Evolutionary conservation across 2,888 invertebrate genomes (phyloP).

Genomic region (Heliconius charithonia): DNA sequence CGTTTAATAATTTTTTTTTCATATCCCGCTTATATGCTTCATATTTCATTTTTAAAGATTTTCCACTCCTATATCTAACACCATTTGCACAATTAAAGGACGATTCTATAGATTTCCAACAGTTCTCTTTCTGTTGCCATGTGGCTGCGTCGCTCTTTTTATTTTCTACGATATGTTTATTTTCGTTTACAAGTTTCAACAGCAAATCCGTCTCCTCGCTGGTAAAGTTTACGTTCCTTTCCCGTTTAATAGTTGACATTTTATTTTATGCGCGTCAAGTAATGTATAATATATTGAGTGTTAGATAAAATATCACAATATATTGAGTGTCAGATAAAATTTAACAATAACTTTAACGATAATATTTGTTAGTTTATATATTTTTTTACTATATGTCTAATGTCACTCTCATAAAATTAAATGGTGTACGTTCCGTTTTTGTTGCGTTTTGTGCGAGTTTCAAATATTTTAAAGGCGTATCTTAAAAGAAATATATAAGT

Average conservation of each 20-base stretch:
- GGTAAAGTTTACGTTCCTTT: constrained; percentile 7
- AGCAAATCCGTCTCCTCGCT: not conserved
- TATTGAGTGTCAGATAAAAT: not conserved
- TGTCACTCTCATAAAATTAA: not conserved
- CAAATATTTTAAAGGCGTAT: not conserved
- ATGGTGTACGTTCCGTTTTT: not conserved
- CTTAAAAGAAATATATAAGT: not conserved
- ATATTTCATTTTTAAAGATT: constrained; percentile 10
- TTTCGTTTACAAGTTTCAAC: not conserved
- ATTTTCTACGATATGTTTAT: constrained; percentile 20
- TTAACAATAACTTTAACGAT: not conserved
- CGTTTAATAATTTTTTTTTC: constrained; percentile 7
- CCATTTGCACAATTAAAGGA: not conserved
- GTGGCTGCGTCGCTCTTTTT: constrained; percentile 13
- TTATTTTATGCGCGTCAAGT: not conserved
- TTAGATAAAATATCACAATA: not conserved
- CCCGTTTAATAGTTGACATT: not conserved
- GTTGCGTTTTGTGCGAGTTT: not conserved
- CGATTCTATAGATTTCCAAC: constrained; percentile 8
- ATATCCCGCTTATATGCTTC: constrained; percentile 7
- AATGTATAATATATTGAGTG: not conserved
- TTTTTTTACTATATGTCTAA: not conserved
- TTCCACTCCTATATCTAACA: constrained; percentile 7
- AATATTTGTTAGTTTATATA: not conserved
- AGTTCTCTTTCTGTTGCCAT: constrained; percentile 12